Conservation (phyloP, 2,797 vertebrate genomes). For the Notoglanidium macrostoma region DNA sequence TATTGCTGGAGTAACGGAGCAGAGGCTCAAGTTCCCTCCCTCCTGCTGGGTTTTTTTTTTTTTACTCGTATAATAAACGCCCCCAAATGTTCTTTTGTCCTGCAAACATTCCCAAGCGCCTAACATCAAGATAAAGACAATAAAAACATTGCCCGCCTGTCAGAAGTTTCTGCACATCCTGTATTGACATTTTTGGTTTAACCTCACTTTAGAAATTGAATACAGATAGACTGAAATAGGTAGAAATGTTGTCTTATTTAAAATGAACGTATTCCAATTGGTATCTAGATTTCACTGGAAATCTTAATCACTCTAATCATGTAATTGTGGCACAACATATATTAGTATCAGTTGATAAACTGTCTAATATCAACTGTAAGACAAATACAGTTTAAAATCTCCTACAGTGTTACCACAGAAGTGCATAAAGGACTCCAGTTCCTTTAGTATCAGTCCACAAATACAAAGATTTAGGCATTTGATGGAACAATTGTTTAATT, state of each 20-base stretch:
- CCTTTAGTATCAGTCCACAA: background rate
- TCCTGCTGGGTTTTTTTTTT: background rate
- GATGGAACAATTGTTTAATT: background rate
- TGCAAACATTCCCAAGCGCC: background rate
- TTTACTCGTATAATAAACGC: background rate
- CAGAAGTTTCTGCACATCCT: background rate
- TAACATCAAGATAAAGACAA: background rate
- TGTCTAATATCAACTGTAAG: background rate
- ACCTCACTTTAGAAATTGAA: background rate
- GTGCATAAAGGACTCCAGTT: background rate
- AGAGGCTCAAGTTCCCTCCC: conserved; percentile 7
- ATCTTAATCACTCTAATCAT: background rate
- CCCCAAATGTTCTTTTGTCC: background rate
- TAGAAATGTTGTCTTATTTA: background rate
- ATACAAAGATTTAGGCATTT: background rate
- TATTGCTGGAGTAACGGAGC: background rate
- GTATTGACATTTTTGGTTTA: background rate
- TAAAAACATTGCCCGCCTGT: background rate
- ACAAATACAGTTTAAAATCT: background rate
- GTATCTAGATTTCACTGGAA: no score
- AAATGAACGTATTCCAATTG: no score
- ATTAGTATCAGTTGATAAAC: background rate
- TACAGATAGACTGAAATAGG: background rate
- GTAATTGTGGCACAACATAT: background rate
- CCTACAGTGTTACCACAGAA: background rate